phyloP scores from a whole-genome alignment of 2,888 invertebrate species.

The Dorcus parallelipipedus region DNA sequence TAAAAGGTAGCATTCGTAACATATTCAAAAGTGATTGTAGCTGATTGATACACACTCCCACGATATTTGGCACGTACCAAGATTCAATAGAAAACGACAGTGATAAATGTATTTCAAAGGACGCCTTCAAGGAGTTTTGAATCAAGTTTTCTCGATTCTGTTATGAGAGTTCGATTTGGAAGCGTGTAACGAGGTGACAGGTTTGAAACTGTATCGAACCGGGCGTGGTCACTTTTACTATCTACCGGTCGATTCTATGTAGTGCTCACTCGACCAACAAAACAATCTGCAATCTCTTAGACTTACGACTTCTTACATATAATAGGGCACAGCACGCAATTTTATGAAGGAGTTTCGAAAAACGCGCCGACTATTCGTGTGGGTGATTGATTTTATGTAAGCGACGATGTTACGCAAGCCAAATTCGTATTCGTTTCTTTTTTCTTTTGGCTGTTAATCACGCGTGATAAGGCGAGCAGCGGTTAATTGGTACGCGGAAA shows the following conservation, averaged over 20 bases:
- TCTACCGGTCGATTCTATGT: slow-evolving; percentile 21
- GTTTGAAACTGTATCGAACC: slow-evolving; percentile 21
- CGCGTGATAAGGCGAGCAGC: too few relatives aligned
- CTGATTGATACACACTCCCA: too few relatives aligned
- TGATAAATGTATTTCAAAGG: neutral
- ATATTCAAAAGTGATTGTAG: too few relatives aligned
- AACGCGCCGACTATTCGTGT: neutral
- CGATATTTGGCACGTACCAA: too few relatives aligned
- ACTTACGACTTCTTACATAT: neutral
- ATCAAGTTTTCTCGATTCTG: slow-evolving; percentile 6
- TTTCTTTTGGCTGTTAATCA: too few relatives aligned
- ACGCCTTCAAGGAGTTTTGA: slow-evolving; percentile 1
- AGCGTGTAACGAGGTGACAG: slow-evolving; percentile 17
- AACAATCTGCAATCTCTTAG: slow-evolving; percentile 29
- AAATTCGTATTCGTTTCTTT: too few relatives aligned
- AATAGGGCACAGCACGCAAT: neutral
- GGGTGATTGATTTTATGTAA: neutral
- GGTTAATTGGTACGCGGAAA: too few relatives aligned
- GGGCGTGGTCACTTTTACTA: slow-evolving; percentile 35
- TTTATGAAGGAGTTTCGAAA: neutral
- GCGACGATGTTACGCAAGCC: too few relatives aligned
- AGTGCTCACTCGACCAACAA: slow-evolving; percentile 36
- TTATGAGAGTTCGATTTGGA: slow-evolving; percentile 9
- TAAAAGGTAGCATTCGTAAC: too few relatives aligned
- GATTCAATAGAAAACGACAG: too few relatives aligned